phyloP scores from a whole-genome alignment of 2,888 invertebrate genomes.

The Nycteola revayana region DNA sequence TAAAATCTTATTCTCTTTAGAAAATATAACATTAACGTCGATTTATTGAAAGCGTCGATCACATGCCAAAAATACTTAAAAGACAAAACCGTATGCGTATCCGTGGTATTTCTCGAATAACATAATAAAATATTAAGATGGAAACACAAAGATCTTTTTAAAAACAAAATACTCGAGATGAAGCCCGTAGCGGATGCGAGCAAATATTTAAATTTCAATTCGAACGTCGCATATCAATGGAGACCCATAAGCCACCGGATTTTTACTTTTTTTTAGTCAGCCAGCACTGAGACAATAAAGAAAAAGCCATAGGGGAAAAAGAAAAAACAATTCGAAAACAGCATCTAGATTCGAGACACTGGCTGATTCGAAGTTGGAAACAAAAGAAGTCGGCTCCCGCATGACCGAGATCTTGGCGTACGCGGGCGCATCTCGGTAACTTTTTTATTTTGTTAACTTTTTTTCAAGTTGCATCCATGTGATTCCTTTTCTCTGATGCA shows the following conservation, averaged over 20 bases:
- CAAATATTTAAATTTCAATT: conserved; percentile 82
- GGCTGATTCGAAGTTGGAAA: conserved; percentile 79
- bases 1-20: no score
- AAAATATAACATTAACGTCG: conserved; percentile 16
- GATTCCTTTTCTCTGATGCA: conserved; percentile 77
- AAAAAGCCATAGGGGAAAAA: conserved; percentile 70
- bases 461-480: conserved; percentile 67
- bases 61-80: conserved; percentile 21
- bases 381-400: conserved; percentile 78
- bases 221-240: conserved; percentile 82
- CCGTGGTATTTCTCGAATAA: conserved; percentile 43
- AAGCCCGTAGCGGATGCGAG: conserved; percentile 70
- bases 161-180: conserved; percentile 70
- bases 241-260: conserved; percentile 80
- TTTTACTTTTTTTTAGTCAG: conserved; percentile 67
- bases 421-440: conserved; percentile 69
- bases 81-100: conserved; percentile 19
- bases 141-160: conserved; percentile 64
- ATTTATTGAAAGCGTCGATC: conserved; percentile 27
- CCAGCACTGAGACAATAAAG: conserved; percentile 78
- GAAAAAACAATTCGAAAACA: conserved; percentile 65
- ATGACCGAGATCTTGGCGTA: conserved; percentile 80
- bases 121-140: conserved; percentile 73
- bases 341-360: conserved; percentile 80
- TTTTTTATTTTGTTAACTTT: conserved; percentile 55